Conservation (phyloP, 2,888 invertebrate species). For the Blastobasis lacticolella region DNA sequence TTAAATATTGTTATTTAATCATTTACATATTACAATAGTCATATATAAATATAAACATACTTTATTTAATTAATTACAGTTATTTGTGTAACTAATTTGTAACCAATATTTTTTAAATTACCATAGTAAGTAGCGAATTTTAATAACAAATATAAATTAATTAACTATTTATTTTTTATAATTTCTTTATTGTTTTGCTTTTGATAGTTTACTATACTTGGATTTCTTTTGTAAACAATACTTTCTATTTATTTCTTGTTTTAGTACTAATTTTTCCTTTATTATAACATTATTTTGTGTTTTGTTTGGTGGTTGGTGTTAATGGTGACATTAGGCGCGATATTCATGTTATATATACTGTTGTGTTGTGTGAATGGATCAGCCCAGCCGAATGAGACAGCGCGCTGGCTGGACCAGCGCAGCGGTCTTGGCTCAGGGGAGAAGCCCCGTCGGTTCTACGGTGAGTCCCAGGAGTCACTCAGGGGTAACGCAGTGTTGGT, state of each 20-base stretch:
- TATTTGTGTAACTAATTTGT: no score
- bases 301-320: conserved; percentile 68
- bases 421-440: conserved; percentile 45
- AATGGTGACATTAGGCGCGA: conserved; percentile 67
- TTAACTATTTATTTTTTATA: background rate
- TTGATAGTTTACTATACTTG: conserved; percentile 17
- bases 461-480: conserved; percentile 44
- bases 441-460: conserved; percentile 68
- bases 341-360: conserved; percentile 74
- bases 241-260: conserved; percentile 2
- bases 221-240: conserved; percentile 8
- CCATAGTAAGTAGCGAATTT: background rate
- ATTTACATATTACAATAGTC: no score
- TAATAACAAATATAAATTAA: conserved; percentile 7
- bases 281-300: conserved; percentile 61
- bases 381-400: conserved; percentile 70
- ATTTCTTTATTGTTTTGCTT: background rate
- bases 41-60: no score
- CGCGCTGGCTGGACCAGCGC: conserved; percentile 64
- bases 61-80: no score
- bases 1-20: no score
- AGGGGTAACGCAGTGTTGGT: background rate
- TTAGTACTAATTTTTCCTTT: conserved; percentile 22
- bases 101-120: no score
- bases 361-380: conserved; percentile 72